Conservation (phyloP, 2,797 vertebrate species). For the Melanotaenia maccullochi region DNA sequence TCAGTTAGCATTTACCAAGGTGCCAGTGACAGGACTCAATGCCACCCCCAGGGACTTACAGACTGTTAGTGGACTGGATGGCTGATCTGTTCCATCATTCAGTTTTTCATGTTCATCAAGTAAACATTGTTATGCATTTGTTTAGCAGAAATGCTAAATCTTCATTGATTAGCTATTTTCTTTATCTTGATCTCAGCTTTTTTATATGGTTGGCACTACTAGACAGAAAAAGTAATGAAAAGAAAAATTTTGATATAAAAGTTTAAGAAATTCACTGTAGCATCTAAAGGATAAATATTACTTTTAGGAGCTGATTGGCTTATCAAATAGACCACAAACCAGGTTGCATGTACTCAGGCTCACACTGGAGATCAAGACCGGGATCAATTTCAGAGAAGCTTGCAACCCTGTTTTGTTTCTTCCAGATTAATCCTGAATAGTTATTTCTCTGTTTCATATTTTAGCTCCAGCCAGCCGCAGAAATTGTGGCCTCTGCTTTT, state of each 20-base stretch:
- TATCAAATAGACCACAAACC: neutral
- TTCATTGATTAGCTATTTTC: neutral
- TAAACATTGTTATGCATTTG: conserved; percentile 7
- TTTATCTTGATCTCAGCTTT: conserved; percentile 2
- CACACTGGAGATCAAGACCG: no score
- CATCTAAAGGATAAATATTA: neutral
- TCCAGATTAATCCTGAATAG: neutral
- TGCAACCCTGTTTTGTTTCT: neutral
- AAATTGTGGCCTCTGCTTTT: neutral
- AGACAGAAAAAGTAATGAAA: neutral
- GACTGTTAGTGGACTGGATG: conserved; percentile 25
- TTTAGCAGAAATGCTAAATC: neutral
- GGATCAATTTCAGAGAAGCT: neutral
- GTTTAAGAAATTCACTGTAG: neutral
- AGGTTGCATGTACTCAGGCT: neutral
- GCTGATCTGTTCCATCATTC: conserved; percentile 2
- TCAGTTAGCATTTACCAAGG: conserved; percentile 65
- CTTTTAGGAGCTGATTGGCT: neutral
- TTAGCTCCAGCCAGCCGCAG: neutral
- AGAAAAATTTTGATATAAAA: neutral
- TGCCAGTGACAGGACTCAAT: conserved; percentile 58
- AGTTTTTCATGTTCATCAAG: conserved; percentile 15
- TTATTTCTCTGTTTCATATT: conserved; percentile 5
- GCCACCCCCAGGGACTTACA: conserved; percentile 41
- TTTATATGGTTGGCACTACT: neutral